Evolutionary conservation across 1,140 invertebrate species (phyloP), one percentile per base, ranked within the genome.

Genomic region (Amyelois transitella): DNA sequence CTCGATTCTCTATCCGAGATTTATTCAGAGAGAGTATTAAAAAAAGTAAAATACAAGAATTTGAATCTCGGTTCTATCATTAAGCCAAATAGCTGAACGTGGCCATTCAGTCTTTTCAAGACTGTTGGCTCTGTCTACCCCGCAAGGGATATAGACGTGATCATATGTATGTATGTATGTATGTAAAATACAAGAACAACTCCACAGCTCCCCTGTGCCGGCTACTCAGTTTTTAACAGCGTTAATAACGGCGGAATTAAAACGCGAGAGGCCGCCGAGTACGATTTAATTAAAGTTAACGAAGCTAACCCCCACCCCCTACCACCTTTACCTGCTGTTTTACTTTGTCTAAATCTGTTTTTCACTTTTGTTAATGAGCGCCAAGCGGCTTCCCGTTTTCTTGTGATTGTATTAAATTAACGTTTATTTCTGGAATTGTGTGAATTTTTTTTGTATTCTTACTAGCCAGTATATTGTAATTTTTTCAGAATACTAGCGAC

Each of bases 241-340:
- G 76, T 85, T 87, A 87, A 87, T 87, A 87, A 87, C 80, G 81
- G 79, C 84, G 84, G 84, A 85, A 87, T 87, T 87, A 87, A 87
- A 81, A 77, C 84, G 78, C 80, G 77, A 86, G 83, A 86, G 81
- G 80, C 83, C 75, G 77, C 74, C 58, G 76, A 84, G 79, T 79
- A 87, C 83, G 78, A 85, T 87, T 87, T 87, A 87, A 87, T 87
- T 87, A 87, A 87, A 87, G 77, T 77, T 85, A 85, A 87, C 84
- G 81, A 85, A 87, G 72, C 78, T 72, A 75, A 66, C 62, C 51
- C 63, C 32, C 57, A 56, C 53, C 55, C 63, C 65, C 56, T 48
- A 45, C 64, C 73, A 64, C 60, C 67, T 69, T 71, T 75, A 87
- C 81, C 81, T 86, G 81, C 64, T 81, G 72, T 81, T 84, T 78